Base-by-base conservation (phyloP, 2,888 invertebrate species). In the Cinara cedri region DNA sequence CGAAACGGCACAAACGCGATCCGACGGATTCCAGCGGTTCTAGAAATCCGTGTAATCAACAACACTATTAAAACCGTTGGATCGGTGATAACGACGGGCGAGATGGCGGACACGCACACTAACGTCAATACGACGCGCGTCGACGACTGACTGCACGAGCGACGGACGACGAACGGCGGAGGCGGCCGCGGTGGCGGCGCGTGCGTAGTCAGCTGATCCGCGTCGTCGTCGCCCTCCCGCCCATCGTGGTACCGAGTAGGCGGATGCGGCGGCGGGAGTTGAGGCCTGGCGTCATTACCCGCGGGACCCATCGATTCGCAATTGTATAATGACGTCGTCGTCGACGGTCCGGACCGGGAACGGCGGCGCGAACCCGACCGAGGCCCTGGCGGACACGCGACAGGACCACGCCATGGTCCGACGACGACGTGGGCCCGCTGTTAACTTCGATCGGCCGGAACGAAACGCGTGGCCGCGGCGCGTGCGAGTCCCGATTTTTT, bases 141-240 rank as follows among this genome's bases (percentile, higher is more conserved):
- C 57, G 26, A 60, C 72, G 42, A 60, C 19, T 54, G 65, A 65
- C 34, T 34, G 34, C 34, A 34, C 34, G 34, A 34, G 3, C 57
- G 55, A 76, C 66, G 49, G 49, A 68, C 76, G 54, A 65, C 21
- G 16, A 54, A 24, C 26, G 57, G 65, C 66, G 68, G 49, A 26
- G 57, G 55, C 34, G 66, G 16, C 66, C 42, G 26, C 26, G 13
- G 42, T 21, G 63, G 55, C 21, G 71, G 72, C 76, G 76, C 76
- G 76, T 76, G 76, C 76, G 68, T 76, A 76, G 65, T 68, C 76
- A 76, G 76, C 76, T 76, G 76, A 68, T 75, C 26, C 26, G 16
- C 24, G 51, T n/a, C 51, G 34, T 11, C 34, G 54, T 19, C 71
- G 13, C 11, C 16, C 54, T 3, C 44, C 71, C 44, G 24, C 19